A percentile compares a stretch with the other conserved stretches of the same genome.
Evolutionary conservation across 2,797 vertebrate genomes (phyloP).

Genomic region (Cyprinella venusta): DNA sequence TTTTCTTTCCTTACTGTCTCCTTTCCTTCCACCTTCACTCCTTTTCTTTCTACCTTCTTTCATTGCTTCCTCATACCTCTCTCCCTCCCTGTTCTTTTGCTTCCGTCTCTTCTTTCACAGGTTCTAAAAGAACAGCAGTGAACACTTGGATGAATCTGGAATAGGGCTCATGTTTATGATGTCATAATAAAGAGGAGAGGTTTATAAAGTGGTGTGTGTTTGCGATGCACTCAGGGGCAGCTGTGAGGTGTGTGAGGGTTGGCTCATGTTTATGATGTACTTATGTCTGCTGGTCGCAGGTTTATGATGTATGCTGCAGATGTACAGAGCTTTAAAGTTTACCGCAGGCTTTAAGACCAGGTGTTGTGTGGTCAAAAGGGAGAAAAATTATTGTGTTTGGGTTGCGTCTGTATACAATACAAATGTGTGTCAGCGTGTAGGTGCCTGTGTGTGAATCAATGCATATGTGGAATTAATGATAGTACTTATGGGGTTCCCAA

Average conservation of each 20-base stretch:
- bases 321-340: constrained; percentile 45
- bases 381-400: background rate
- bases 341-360: constrained; percentile 40
- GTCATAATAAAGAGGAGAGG: constrained; percentile 39
- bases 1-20: background rate
- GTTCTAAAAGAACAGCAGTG: background rate
- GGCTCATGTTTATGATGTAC: constrained; percentile 50
- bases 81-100: background rate
- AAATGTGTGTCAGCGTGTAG: background rate
- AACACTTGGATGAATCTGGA: background rate
- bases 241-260: constrained; percentile 23
- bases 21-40: background rate
- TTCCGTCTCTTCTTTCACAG: background rate
- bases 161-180: constrained; percentile 37
- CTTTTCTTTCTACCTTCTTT: background rate
- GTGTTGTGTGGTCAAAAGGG: background rate
- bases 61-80: background rate
- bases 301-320: constrained; percentile 41
- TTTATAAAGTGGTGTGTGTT: constrained; percentile 44
- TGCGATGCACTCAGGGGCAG: constrained; percentile 1
- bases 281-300: constrained; percentile 36
- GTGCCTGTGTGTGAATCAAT: constrained; percentile 9
- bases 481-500: background rate
- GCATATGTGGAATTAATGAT: constrained; percentile 15
- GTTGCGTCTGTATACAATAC: background rate